Conservation (phyloP, 1,140 invertebrate genomes). For the Brachystomella parvula region DNA sequence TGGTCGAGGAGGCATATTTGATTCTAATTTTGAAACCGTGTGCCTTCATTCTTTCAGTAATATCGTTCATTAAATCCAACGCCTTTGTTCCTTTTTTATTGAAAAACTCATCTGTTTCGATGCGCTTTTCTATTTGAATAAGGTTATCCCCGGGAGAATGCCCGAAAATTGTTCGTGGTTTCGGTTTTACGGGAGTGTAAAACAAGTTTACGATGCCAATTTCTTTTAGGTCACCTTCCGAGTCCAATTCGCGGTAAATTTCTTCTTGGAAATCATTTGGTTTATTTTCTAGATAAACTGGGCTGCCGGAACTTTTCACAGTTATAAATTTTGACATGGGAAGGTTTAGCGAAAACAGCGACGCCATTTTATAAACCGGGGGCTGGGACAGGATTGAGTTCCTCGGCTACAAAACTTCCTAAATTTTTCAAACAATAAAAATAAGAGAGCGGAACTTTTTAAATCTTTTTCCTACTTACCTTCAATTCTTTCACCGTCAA, state of each 20-base stretch:
- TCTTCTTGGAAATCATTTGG: neutral
- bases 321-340: neutral
- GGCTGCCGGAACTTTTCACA: neutral
- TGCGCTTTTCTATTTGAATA: neutral
- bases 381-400: neutral
- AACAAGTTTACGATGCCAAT: neutral
- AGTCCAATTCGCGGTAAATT: neutral
- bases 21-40: neutral
- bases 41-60: neutral
- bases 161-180: neutral
- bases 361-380: neutral
- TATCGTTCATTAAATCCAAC: neutral
- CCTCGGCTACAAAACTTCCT: neutral
- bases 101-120: neutral
- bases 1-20: neutral
- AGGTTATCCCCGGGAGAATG: neutral
- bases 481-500: neutral
- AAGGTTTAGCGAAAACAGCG: neutral
- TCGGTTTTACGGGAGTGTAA: neutral
- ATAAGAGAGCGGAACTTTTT: neutral
- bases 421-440: neutral
- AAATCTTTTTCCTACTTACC: conserved; percentile 4
- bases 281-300: neutral
- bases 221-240: neutral
- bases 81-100: neutral